Conservation (phyloP, 2,797 vertebrate genomes). For the Saguinus oedipus region DNA sequence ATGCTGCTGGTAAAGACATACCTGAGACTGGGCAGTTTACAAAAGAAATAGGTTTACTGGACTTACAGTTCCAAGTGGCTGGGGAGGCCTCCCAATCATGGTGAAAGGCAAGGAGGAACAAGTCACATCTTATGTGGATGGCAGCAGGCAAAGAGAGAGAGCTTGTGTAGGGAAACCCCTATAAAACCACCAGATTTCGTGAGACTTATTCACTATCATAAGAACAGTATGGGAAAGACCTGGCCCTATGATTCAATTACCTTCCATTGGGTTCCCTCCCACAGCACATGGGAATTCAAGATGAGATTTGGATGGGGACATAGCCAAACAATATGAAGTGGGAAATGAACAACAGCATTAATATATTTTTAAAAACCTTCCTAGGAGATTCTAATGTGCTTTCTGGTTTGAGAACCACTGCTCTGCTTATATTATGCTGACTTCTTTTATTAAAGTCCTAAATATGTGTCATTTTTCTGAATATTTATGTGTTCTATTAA, state of each 20-base stretch:
- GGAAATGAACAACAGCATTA: neutral
- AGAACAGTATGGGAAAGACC: neutral
- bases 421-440: neutral
- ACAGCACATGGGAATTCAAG: neutral
- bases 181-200: neutral
- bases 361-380: neutral
- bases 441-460: neutral
- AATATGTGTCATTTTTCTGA: neutral
- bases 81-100: neutral
- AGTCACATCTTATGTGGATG: neutral
- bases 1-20: neutral
- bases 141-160: neutral
- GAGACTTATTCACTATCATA: neutral
- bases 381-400: neutral
- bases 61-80: neutral
- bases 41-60: neutral
- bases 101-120: neutral
- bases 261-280: neutral
- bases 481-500: neutral
- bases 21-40: neutral
- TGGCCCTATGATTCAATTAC: neutral
- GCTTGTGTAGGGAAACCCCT: neutral
- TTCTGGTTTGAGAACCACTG: neutral
- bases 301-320: neutral
- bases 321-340: neutral